Evolutionary conservation across 2,888 invertebrate species (phyloP).

Genomic region (Stenodera caucasica): DNA sequence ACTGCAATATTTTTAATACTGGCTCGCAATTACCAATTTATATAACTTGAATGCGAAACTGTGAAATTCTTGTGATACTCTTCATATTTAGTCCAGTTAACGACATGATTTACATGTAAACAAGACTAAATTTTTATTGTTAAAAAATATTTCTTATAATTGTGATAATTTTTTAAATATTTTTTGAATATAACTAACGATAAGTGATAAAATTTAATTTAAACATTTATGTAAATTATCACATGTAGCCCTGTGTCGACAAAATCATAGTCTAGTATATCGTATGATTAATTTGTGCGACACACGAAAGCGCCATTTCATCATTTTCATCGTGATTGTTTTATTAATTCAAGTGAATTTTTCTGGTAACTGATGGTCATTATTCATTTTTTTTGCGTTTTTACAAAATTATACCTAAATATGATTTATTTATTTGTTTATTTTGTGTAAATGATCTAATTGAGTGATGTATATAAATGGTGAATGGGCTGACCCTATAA

Average conservation of each 20-base stretch:
- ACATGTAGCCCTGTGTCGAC: constrained; percentile 38
- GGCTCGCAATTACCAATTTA: constrained; percentile 17
- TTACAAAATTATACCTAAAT: not conserved
- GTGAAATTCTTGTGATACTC: constrained; percentile 28
- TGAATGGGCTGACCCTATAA: constrained; percentile 30
- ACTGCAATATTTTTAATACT: not conserved
- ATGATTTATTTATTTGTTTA: not conserved
- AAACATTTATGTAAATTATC: constrained; percentile 42
- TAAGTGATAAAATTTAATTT: constrained; percentile 41
- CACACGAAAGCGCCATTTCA: constrained; percentile 35
- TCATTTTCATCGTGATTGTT: constrained; percentile 31
- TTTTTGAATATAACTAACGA: constrained; percentile 29
- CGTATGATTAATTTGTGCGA: constrained; percentile 36
- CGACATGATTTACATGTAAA: constrained; percentile 39
- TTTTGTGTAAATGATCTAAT: constrained; percentile 20
- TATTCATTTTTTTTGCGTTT: not conserved
- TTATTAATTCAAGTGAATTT: constrained; percentile 26
- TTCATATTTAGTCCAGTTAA: constrained; percentile 33
- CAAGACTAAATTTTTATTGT: constrained; percentile 33
- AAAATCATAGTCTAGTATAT: constrained; percentile 35
- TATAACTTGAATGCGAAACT: constrained; percentile 30
- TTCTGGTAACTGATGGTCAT: constrained; percentile 1
- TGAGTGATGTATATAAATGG: constrained; percentile 44
- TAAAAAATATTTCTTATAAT: not conserved
- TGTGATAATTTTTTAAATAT: constrained; percentile 29